phyloP scores from a whole-genome alignment of 2,113 vertebrate genomes.

The Dipodomys ordii region DNA sequence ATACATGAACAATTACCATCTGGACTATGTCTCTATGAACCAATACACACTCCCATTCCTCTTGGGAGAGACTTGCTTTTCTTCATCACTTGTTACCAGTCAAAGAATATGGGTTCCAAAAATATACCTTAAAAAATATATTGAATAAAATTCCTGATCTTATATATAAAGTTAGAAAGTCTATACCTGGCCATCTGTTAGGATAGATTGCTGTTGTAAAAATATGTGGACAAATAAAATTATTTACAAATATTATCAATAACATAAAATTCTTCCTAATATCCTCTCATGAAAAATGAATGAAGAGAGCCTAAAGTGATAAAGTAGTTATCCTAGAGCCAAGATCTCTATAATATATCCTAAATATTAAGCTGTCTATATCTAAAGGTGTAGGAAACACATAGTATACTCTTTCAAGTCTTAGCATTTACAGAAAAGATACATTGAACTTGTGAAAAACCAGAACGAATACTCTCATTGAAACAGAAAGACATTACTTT shows the following conservation, averaged over 20 bases:
- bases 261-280: neutral
- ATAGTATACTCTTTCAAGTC: neutral
- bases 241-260: neutral
- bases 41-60: neutral
- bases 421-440: neutral
- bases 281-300: neutral
- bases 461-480: neutral
- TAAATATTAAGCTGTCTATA: neutral
- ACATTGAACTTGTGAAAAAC: neutral
- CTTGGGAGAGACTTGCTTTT: conserved; percentile 9
- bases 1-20: neutral
- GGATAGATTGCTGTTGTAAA: neutral
- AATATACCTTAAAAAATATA: neutral
- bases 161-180: too few relatives aligned
- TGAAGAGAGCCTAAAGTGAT: neutral
- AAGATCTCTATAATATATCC: neutral
- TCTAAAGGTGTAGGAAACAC: neutral
- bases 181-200: neutral
- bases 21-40: neutral
- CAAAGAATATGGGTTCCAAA: neutral
- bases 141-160: neutral
- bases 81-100: neutral
- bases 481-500: conserved; percentile 12
- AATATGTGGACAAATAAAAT: neutral
- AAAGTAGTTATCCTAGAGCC: neutral